Percentiles rank a stretch among this genome's conserved stretches.
These are phyloP conservation scores for Ammodytes marinus DNA, from an alignment of 2,113 vertebrate genomes.

Conservation along the genomic window DNA sequence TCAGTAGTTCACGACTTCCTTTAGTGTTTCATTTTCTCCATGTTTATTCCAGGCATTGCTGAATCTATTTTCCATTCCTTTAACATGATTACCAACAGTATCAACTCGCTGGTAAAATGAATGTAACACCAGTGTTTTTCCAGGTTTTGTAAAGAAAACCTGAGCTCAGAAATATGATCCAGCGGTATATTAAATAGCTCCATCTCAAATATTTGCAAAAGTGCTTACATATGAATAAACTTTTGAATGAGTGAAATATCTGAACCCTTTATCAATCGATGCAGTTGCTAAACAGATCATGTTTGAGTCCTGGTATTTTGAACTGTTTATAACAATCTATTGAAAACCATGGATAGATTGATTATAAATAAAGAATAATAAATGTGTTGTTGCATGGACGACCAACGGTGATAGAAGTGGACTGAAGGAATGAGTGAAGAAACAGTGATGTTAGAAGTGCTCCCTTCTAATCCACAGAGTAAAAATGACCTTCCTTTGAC, in stretches of 20 bases:
- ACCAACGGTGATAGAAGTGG: conserved; percentile 31
- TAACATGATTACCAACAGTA: conserved; percentile 30
- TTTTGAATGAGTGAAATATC: too few relatives aligned
- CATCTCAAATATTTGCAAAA: too few relatives aligned
- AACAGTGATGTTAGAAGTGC: conserved; percentile 45
- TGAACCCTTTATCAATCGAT: too few relatives aligned
- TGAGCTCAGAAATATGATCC: too few relatives aligned
- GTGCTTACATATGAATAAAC: too few relatives aligned
- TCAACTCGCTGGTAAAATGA: conserved; percentile 14
- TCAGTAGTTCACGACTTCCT: conserved; percentile 48
- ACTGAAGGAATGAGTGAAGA: conserved; percentile 19
- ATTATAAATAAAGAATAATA: neutral
- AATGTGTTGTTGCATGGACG: neutral
- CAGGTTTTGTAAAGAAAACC: too few relatives aligned
- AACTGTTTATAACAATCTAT: too few relatives aligned
- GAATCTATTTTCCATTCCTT: conserved; percentile 49
- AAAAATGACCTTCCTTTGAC: conserved; percentile 82
- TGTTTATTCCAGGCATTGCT: conserved; percentile 51
- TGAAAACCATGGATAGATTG: conserved; percentile 1
- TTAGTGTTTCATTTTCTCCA: conserved; percentile 54
- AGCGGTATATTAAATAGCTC: too few relatives aligned
- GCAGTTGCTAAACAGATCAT: too few relatives aligned
- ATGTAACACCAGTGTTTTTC: conserved; percentile 19
- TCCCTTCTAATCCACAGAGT: conserved; percentile 70
- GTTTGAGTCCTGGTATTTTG: neutral